Conservation (phyloP, 2,888 invertebrate species). For the Perithous albicinctus region DNA sequence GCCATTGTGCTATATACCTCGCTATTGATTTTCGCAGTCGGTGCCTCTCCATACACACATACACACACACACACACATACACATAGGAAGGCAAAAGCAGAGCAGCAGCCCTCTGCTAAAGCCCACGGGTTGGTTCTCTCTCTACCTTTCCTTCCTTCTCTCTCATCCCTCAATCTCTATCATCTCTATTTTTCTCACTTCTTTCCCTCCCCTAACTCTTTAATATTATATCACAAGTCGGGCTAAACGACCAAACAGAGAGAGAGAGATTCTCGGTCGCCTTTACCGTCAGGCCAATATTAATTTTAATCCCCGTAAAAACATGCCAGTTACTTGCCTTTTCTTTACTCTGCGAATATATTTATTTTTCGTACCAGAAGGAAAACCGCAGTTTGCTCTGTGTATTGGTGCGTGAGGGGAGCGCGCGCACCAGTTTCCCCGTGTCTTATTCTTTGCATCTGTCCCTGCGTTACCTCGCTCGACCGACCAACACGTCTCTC, state of each 20-base stretch:
- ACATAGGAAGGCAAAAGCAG: conserved; percentile 36
- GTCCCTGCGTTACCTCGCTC: conserved; percentile 18
- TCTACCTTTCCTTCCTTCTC: conserved; percentile 35
- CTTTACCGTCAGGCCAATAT: neutral
- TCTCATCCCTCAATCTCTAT: conserved; percentile 39
- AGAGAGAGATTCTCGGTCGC: no score
- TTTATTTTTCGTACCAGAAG: no score
- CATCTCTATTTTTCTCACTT: conserved; percentile 15
- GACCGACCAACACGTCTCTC: conserved; percentile 35
- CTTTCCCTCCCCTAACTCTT: conserved; percentile 11
- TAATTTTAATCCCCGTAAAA: no score
- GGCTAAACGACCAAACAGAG: no score
- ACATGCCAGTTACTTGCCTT: no score
- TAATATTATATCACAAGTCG: neutral
- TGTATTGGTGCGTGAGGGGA: neutral
- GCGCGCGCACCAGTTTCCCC: conserved; percentile 1
- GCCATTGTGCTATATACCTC: conserved; percentile 77
- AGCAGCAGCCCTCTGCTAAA: conserved; percentile 41
- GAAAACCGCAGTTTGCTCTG: neutral
- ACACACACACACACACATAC: conserved; percentile 29
- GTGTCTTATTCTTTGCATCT: conserved; percentile 45
- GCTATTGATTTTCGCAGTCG: conserved; percentile 75
- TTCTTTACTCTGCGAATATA: neutral
- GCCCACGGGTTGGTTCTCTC: conserved; percentile 7
- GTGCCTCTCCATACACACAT: conserved; percentile 61